Evolutionary conservation across 2,888 invertebrate genomes (phyloP), one percentile per base, ranked within the genome.

Genomic region (Hoplodrina blanda): DNA sequence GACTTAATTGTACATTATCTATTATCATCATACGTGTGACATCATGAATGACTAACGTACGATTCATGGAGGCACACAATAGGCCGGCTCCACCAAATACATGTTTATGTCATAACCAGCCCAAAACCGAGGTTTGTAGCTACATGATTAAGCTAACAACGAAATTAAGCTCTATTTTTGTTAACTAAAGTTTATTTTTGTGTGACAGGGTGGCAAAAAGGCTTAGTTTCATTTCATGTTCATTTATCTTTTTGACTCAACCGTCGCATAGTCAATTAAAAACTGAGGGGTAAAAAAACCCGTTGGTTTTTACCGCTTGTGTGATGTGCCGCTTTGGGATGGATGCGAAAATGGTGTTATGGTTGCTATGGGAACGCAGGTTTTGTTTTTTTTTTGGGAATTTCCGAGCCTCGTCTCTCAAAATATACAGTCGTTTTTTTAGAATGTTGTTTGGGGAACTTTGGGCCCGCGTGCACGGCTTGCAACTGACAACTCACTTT

Each of bases 91-190:
- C 90, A 88, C 90, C 88, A 90, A 90, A 89, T 84, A 82, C 90
- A 73, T 90, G 90, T 90, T 83, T 83, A 81, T 81, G 88, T 89
- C 90, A 87, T 70, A 72, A 73, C 78, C 90, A 90, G 85, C 54
- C 76, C 46, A 74, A 81, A 79, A 81, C 76, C 72, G 77, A 78
- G 79, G 75, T 66, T 78, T 74, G 62, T 75, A 77, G 72, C 79
- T 73, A 69, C 78, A 55, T 72, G 63, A 81, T 83, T 85, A 84
- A 86, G 80, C 73, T 81, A 76, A 76, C 74, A 72, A 52, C 59
- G 33, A 84, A 79, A 81, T 60, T 67, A 59, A 55, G 75, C 78
- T 77, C 78, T 88, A 84, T 78, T 64, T 62, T 64, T 67, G 41
- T 30, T 13, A 0, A 0, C 11, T 66, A 86, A 76, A 84, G 86